Conservation (phyloP, 2,888 invertebrate species). For the Conchocele bisecta region DNA sequence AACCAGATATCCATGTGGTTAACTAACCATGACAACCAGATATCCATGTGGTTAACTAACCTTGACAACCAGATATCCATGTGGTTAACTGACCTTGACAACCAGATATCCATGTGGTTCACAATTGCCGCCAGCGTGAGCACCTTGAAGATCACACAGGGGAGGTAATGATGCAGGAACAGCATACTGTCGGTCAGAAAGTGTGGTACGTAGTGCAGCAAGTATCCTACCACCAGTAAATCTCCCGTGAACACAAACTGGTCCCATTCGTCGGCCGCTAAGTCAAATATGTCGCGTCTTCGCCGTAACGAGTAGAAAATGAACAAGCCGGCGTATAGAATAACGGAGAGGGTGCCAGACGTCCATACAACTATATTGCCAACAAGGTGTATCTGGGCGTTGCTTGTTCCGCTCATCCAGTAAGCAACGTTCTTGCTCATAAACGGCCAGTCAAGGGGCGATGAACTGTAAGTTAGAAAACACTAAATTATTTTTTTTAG, state of each 20-base stretch:
- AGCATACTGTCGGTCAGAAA: slow-evolving; percentile 95
- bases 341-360: slow-evolving; percentile 88
- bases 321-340: slow-evolving; percentile 87
- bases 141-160: slow-evolving; percentile 94
- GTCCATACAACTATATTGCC: slow-evolving; percentile 97
- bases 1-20: too few relatives aligned
- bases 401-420: slow-evolving; percentile 93
- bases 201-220: slow-evolving; percentile 94
- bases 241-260: slow-evolving; percentile 82
- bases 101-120: slow-evolving; percentile 75
- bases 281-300: slow-evolving; percentile 89
- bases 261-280: slow-evolving; percentile 84
- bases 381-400: slow-evolving; percentile 95
- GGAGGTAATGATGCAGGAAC: slow-evolving; percentile 96
- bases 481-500: too few relatives aligned
- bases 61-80: too few relatives aligned
- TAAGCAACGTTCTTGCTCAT: slow-evolving; percentile 96
- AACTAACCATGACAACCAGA: too few relatives aligned
- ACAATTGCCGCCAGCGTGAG: slow-evolving; percentile 85
- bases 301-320: slow-evolving; percentile 90
- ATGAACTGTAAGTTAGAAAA: too few relatives aligned
- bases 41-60: too few relatives aligned
- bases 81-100: slow-evolving; percentile 65
- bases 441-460: slow-evolving; percentile 95
- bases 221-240: slow-evolving; percentile 91